These are phyloP conservation scores for Pangasius larnaudii DNA, from an alignment of 2,797 vertebrate genomes.

Conservation along the genomic window DNA sequence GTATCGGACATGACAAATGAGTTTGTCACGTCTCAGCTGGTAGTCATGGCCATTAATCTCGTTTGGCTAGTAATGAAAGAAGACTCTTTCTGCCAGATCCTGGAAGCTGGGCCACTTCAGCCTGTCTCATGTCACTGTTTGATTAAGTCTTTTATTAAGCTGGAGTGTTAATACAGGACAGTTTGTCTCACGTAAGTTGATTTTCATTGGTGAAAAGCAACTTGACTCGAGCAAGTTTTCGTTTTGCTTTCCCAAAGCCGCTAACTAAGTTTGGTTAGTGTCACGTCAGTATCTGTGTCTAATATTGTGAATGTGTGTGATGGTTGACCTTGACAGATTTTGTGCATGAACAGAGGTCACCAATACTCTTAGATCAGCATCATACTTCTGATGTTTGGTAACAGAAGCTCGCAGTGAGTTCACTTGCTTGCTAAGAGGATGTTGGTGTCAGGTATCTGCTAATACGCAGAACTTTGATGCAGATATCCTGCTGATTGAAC, in stretches of 20 bases:
- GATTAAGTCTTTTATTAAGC: neutral
- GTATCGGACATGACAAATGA: constrained; percentile 19
- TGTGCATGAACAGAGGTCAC: neutral
- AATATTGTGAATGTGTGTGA: neutral
- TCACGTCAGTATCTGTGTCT: too few species aligned
- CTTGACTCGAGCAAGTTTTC: neutral
- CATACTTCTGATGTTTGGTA: neutral
- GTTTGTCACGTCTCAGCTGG: constrained; percentile 40
- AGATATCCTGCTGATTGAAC: neutral
- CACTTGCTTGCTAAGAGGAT: neutral
- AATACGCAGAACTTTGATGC: neutral
- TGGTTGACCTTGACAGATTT: neutral
- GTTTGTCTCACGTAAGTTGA: neutral
- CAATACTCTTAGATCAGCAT: neutral
- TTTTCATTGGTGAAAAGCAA: neutral
- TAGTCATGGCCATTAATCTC: constrained; percentile 40
- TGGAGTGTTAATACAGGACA: neutral
- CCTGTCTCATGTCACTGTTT: neutral
- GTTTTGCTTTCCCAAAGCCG: neutral
- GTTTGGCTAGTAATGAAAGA: constrained; percentile 15
- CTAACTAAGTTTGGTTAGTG: neutral
- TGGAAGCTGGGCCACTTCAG: neutral
- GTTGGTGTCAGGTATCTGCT: neutral
- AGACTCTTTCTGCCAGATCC: neutral
- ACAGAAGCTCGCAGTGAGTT: neutral